Evolutionary conservation across 53 echinoderm and acorn worm species (phyloP), one percentile per base, ranked within the genome.

Genomic region (Glandiceps talaboti): DNA sequence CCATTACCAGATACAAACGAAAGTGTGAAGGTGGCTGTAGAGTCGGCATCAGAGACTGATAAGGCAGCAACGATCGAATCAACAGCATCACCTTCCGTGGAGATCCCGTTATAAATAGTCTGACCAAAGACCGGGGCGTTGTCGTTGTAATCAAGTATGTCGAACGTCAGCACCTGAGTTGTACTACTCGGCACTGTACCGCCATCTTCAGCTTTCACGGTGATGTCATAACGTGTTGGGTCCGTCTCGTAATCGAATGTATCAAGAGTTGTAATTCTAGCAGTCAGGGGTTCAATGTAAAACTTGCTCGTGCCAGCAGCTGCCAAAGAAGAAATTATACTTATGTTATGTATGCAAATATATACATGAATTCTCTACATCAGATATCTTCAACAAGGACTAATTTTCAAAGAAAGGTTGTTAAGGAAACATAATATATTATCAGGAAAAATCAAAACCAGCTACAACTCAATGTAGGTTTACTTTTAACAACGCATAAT

Each of bases 1-100:
- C 78, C 73, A 30, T 95, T 92, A 29, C 96, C 96, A 80, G 74
- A 45, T 12, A 45, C 64, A 45, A 45, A 45, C 6, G 64, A 45
- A 20, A 45, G 64, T 45, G 64, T 45, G 6, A 20, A 12, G 6
- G 20, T 45, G 64, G 64, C 64, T 20, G 64, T 20, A 12, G 64
- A 45, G 64, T 45, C 64, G 64, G 64, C 64, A 20, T 45, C 64
- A 20, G 64, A 12, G 6, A 45, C 64, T 20, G 6, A 6, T 6
- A 45, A 20, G 20, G 6, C 20, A 20, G 64, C 64, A 6, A 45
- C 64, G 20, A 45, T 20, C 6, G 64, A 12, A 20, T 45, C 64
- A 6, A 45, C 64, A 20, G 64, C 64, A 45, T 6, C 64, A 45
- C 64, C 64, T 20, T 45, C 64, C 20, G 64, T 45, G 6, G 20